Evolutionary conservation across 2,888 invertebrate genomes (phyloP).

Genomic region (Torymus aiolomorphi): DNA sequence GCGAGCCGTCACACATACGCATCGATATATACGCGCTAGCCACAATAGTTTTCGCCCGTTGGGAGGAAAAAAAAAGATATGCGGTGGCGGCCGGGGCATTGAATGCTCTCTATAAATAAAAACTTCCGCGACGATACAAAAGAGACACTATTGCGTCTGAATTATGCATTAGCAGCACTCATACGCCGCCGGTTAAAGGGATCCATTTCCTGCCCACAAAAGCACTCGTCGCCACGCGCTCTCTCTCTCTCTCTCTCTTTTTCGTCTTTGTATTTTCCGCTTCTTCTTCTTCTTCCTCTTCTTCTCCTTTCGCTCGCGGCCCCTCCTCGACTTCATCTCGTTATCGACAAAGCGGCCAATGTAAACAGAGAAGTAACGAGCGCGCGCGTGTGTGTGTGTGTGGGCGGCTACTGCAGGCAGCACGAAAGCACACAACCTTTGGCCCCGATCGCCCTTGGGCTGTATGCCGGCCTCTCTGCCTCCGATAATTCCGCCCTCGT

Average conservation of each 20-base stretch:
- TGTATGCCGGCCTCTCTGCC: constrained; percentile 45
- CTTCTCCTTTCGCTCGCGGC: neutral
- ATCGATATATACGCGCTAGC: too few relatives aligned
- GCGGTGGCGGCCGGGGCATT: too few relatives aligned
- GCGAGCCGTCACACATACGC: too few relatives aligned
- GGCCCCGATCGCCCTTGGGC: constrained; percentile 4
- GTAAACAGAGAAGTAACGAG: constrained; percentile 66
- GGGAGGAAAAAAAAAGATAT: too few relatives aligned
- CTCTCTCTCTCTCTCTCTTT: neutral
- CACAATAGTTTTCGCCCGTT: too few relatives aligned
- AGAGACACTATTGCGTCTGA: constrained; percentile 25
- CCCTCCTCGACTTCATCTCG: constrained; percentile 59
- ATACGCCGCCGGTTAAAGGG: constrained; percentile 12
- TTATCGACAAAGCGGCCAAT: constrained; percentile 62
- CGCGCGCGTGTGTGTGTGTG: constrained; percentile 18
- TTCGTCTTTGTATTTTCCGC: constrained; percentile 4
- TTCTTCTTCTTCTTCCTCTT: neutral
- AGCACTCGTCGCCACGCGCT: neutral
- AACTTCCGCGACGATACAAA: constrained; percentile 8
- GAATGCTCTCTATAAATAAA: neutral
- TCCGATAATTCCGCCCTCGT: constrained; percentile 45
- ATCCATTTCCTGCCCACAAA: neutral
- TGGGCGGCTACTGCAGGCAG: too few relatives aligned
- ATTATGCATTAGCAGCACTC: constrained; percentile 37
- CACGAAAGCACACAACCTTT: too few relatives aligned